Base-by-base conservation (phyloP, 92 coral and sea anemone genomes). In the Phenganax marumi region DNA sequence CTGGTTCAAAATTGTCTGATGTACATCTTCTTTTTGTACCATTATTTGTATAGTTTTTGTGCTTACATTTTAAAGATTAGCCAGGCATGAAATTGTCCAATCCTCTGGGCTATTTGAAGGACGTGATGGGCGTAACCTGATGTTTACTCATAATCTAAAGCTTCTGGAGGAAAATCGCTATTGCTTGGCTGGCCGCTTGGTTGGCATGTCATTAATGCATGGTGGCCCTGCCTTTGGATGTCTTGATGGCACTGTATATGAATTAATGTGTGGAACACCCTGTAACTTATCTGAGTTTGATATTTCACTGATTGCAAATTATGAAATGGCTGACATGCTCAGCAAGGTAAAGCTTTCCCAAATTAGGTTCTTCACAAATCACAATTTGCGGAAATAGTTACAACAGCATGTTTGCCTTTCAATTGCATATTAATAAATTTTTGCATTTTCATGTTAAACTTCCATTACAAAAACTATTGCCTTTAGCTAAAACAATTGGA, bases 181-280 rank as follows among this genome's bases (percentile, higher is more conserved):
- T 55, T 23, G 51, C 2, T 24, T 75, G 3, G 80, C 81, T 24
- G 81, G 86, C 5, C 81, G 78, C 19, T 43, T 83, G 24, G 73
- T 83, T 56, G 86, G 80, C 47, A 70, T 73, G 73, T 70, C 80
- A 23, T 39, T 83, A 12, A 60, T 83, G 23, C 86, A 83, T 2
- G 86, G 49, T 83, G 86, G 86, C 3, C 80, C 72, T 46, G 60
- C 60, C 60, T 61, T 73, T n/a, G 68, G 68, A 48, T 83, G 86
- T 55, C 60, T 83, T 6, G 75, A 79, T 46, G 56, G 75, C 8
- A 62, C 58, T 2, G 10, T 79, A 10, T 79, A 43, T 39, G 0
- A 64, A 2, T 46, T 79, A 18, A 79, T 79, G 10, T 76, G 87
- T 84, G 76, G 81, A 53, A 21, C 75, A 47, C 84, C 87, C 19